Evolutionary conservation across 2,113 vertebrate species (phyloP), one percentile per base, ranked within the genome.

Genomic region (Microcebus ravelobensis): DNA sequence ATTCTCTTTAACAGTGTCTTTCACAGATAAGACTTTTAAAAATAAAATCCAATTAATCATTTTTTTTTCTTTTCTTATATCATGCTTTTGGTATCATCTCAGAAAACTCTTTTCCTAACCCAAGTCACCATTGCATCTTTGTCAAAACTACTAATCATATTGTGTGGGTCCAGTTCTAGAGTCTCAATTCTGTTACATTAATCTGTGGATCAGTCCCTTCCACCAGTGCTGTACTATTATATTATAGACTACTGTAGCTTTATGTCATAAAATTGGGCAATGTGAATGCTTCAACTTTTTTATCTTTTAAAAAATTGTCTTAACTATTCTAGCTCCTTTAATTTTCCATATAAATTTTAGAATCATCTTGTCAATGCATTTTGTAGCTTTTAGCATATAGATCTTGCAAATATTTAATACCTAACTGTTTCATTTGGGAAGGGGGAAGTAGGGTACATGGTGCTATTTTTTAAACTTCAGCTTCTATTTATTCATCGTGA

Each of bases 401-500:
- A 95, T 42, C 13, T 45, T 63, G 4, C 57, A 80, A 65, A 29
- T 86, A 87, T n/a, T 71, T 80, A 95, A 81, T 73, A 71, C 23
- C 21, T n/a, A 74, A 92, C 50, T 80, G n/a, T 63, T 86, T 74
- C 50, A 74, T 34, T 82, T 74, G 36, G 36, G n/a, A 4, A 65
- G 83, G 52, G 55, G 36, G 23, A 17, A 52, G 42, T 45, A 70
- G 31, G 88, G 4, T 85, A 94, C 92, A 71, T 77, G 5, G 3
- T 82, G 15, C 48, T 85, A n/a, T 80, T 80, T 89, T 91, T 31
- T 5, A 81, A 94, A 50, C 71, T 82, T 97, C 36, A 76, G 29
- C 63, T 90, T 96, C 76, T 7, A 79, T 8, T 71, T 90, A 45
- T 71, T 96, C 45, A 31, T 36, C 63, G 34, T 39, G 29, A 96